phyloP scores from a whole-genome alignment of 2,888 invertebrate genomes.

The Ichneumoninae sp. region DNA sequence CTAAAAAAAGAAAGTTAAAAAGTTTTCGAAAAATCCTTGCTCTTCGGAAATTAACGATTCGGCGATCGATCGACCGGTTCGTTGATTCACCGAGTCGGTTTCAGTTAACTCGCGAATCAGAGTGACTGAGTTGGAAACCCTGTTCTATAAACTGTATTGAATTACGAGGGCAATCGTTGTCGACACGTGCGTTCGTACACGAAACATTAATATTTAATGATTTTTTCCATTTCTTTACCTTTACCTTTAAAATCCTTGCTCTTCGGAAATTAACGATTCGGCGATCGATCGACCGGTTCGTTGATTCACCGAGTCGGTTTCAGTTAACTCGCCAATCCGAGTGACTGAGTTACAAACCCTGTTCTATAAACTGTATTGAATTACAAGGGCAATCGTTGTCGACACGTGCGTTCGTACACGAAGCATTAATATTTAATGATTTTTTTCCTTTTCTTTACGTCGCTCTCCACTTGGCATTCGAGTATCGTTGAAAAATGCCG shows the following conservation, averaged over 20 bases:
- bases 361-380: not conserved
- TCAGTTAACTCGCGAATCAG: not conserved
- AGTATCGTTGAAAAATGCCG: conserved; percentile 6
- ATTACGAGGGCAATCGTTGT: not conserved
- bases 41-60: not conserved
- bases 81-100: not conserved
- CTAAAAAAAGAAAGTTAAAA: not conserved
- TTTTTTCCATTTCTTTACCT: not conserved
- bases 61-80: too few species aligned
- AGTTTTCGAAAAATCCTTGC: not conserved
- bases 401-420: not conserved
- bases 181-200: not conserved
- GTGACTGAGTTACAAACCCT: not conserved
- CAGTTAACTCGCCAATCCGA: not conserved
- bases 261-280: not conserved
- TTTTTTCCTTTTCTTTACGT: not conserved
- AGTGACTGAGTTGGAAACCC: not conserved
- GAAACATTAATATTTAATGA: not conserved
- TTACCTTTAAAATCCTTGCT: not conserved
- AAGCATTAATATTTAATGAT: not conserved
- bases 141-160: not conserved
- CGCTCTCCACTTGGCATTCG: not conserved
- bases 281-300: too few species aligned
- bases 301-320: not conserved
- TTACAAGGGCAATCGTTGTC: not conserved